These are phyloP conservation scores for Mobula birostris DNA, from an alignment of 2,113 vertebrate genomes.

Conservation along the genomic window DNA sequence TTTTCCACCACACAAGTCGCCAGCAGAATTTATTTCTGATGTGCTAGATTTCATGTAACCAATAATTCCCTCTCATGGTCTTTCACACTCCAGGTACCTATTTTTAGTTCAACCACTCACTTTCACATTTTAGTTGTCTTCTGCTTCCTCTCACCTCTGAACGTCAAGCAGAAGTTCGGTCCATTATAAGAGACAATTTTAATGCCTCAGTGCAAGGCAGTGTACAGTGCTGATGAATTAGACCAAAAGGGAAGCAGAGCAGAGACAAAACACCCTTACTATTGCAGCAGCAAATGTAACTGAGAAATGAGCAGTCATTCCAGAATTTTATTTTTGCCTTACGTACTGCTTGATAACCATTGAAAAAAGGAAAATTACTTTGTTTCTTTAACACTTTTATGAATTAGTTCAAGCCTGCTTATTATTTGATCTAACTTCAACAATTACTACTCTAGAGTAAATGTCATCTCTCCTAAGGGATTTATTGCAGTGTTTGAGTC, in stretches of 20 bases:
- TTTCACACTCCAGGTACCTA: not conserved
- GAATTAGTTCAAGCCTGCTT: not conserved
- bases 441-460: not conserved
- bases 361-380: not conserved
- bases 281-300: not conserved
- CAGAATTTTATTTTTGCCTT: not conserved
- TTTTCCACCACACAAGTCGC: not conserved
- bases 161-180: not conserved
- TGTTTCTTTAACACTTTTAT: not conserved
- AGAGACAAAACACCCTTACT: not conserved
- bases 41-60: not conserved
- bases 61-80: not conserved
- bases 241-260: not conserved
- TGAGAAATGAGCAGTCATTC: not conserved
- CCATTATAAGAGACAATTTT: not conserved
- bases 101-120: not conserved
- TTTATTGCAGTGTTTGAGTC: not conserved
- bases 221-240: too few species aligned
- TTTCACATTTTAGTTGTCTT: not conserved
- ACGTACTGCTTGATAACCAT: not conserved
- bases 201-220: not conserved
- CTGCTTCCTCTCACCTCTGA: not conserved
- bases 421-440: slow-evolving; percentile 11
- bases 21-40: not conserved
- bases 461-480: not conserved